These are phyloP conservation scores for Drosophila kurseongensis DNA, from an alignment of 1,140 invertebrate genomes.

Conservation along the genomic window DNA sequence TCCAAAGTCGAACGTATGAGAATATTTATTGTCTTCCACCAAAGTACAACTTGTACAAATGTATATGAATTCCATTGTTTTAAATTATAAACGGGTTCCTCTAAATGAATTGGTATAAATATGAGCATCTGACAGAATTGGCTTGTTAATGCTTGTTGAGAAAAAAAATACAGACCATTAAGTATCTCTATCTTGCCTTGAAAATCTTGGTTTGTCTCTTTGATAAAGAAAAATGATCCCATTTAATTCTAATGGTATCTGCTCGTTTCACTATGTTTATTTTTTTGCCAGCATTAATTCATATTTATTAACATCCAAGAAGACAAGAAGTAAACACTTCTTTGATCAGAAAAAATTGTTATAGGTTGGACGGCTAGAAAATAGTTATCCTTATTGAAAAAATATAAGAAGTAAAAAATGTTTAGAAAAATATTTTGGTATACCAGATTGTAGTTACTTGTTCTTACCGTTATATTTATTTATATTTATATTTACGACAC, in stretches of 20 bases:
- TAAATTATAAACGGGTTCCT: conserved; percentile 42
- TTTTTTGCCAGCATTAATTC: neutral
- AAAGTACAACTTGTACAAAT: conserved; percentile 51
- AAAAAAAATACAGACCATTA: conserved; percentile 1
- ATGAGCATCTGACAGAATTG: conserved; percentile 36
- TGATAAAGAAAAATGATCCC: conserved; percentile 29
- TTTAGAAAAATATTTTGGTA: no score
- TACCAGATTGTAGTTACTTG: no score
- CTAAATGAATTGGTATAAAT: conserved; percentile 47
- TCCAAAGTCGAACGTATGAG: conserved; percentile 45
- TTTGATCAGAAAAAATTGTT: neutral
- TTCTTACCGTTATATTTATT: no score
- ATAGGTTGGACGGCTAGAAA: no score
- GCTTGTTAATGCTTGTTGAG: conserved; percentile 27
- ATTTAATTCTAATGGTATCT: conserved; percentile 1
- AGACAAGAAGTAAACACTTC: neutral
- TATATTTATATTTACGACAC: no score
- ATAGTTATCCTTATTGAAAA: no score
- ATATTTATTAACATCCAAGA: neutral
- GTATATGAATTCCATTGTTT: conserved; percentile 54
- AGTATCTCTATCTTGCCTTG: conserved; percentile 16
- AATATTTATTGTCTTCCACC: conserved; percentile 50
- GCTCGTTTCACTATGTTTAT: neutral
- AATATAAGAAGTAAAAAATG: no score
- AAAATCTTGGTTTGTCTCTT: conserved; percentile 11